Evolutionary conservation across 2,888 invertebrate species (phyloP), one percentile per base, ranked within the genome.

Genomic region (Tanytarsus gracilentus): DNA sequence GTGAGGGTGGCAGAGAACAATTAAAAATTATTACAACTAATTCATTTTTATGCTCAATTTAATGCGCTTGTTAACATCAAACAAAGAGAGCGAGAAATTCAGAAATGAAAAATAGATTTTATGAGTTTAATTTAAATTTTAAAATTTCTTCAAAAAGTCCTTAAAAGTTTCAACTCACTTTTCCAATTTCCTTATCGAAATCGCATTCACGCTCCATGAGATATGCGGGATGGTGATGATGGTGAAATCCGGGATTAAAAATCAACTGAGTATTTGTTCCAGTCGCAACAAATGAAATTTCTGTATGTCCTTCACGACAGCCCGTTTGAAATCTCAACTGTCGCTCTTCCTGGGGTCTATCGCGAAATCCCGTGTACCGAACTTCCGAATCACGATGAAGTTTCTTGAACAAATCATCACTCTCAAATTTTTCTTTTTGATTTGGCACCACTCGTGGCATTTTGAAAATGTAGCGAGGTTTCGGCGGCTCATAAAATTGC

Each of bases 391-490:
- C 96, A 58, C 96, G 81, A 71, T 93, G 91, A 61, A 97, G 78
- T 69, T 94, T 82, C 72, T 95, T 83, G 72, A 97, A 97, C 56
- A 96, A 80, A 75, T 97, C 97, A 70, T 97, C 96, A 61, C 91
- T 91, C 73, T 97, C 96, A 72, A 97, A 98, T 75, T 96, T 96
- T 30, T 85, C 83, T 74, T 96, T 93, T 74, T 98, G 97, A 71
- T 98, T 95, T 3, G 95, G 93, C 63, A 97, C 96, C 59, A 97
- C 96, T 63, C 93, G 81, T 1, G 97, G 97, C 95, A 97, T 96
- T 77, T 92, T 94, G 77, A 93, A 91, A 67, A 92, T 86, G 67
- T 91, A 86, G 66, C 92, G 78, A 11, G 92, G 91, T 68, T 90
- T 85, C 1, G 88, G 90, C 68, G 91, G 90, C 71, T 93, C 91